Base-by-base conservation (phyloP, 2,797 vertebrate genomes). In the Scarus forsteni region DNA sequence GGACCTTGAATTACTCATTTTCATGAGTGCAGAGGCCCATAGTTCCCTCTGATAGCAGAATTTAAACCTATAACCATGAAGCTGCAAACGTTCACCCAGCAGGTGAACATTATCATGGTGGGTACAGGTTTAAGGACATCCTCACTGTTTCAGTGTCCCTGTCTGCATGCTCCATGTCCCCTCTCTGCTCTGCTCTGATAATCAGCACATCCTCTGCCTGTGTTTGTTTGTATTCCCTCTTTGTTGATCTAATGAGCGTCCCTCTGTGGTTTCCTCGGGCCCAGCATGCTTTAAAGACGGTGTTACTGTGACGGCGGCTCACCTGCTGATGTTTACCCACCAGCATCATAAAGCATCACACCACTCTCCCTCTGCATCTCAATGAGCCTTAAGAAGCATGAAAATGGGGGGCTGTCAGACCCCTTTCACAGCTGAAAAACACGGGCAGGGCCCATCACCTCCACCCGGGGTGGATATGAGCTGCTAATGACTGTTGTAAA, bases 401-500 rank as follows among this genome's bases (percentile, higher is more conserved):
- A 91, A 91, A 92, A 86, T 75, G 69, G 82, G 79, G 79, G 75
- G 63, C 66, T 65, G 85, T 70, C 68, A 77, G 46, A 59, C 81
- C 70, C 81, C 67, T 92, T 94, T 91, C 80, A 90, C 75, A 38
- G 63, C 77, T 85, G 70, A 80, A 87, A 87, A 91, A 89, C 83
- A 86, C 89, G 88, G 84, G 69, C 83, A 36, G 75, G 71, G 61
- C 76, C 85, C 75, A 73, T 85, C 70, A 55, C 88, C 82, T 82
- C 83, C 81, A 69, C 72, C 81, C 84, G 40, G 53, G 70, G 74
- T 85, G 86, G 85, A 91, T 88, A 83, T 85, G 83, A 89, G 87
- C 87, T 49, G 80, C 92, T 95, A 94, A 95, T 95, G 91, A 93
- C 89, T 73, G 85, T 43, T 79, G 82, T 94, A 92, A 93, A 93